Conservation (phyloP, 2,888 invertebrate species). For the Chalcosyrphus nemorum region DNA sequence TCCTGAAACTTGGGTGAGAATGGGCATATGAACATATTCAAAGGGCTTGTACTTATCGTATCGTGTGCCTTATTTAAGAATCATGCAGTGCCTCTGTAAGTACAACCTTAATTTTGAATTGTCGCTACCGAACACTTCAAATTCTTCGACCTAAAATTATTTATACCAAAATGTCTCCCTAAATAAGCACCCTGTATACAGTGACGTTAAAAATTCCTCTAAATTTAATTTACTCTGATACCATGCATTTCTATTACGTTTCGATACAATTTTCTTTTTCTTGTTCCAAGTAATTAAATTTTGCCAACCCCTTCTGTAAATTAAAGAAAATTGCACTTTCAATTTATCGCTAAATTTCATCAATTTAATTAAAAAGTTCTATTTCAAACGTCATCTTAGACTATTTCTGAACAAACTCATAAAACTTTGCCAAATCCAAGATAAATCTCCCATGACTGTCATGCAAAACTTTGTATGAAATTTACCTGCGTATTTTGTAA, state of each 20-base stretch:
- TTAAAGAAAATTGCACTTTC: not conserved
- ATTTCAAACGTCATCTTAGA: not conserved
- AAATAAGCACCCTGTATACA: too few species aligned
- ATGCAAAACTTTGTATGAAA: slow-evolving; percentile 7
- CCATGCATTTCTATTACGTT: not conserved
- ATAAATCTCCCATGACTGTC: slow-evolving; percentile 13
- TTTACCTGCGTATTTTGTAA: not conserved
- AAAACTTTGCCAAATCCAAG: slow-evolving; percentile 26
- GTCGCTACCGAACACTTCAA: too few species aligned
- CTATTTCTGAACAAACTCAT: not conserved
- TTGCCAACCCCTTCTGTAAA: not conserved
- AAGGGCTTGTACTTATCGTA: too few species aligned
- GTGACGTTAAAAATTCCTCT: not conserved
- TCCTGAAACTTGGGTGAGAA: too few species aligned
- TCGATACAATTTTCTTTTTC: not conserved
- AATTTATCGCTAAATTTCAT: slow-evolving; percentile 29
- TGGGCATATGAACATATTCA: too few species aligned
- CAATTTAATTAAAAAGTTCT: slow-evolving; percentile 17
- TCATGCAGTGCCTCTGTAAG: too few species aligned
- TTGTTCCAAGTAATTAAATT: not conserved
- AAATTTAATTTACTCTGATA: not conserved
- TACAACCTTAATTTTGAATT: too few species aligned
- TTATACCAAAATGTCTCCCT: too few species aligned
- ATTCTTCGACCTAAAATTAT: too few species aligned
- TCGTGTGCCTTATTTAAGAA: too few species aligned